These are phyloP conservation scores for Yponomeuta evonymella DNA, from an alignment of 2,888 invertebrate species.

Conservation along the genomic window DNA sequence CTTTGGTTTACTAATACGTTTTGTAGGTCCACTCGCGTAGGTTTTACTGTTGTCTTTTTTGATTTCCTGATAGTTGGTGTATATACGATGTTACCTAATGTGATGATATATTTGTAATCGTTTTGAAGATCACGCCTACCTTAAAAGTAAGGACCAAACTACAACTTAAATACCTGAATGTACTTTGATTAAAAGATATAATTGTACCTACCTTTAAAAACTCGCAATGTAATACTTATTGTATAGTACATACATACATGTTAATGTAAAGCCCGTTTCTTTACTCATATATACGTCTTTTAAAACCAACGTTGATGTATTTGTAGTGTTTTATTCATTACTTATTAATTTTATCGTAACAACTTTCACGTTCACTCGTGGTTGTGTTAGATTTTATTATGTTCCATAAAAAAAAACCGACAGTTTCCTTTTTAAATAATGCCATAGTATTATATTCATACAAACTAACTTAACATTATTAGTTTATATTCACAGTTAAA, in stretches of 20 bases:
- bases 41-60: conserved; percentile 53
- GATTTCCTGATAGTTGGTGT: conserved; percentile 23
- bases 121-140: background rate
- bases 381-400: conserved; percentile 49
- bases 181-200: background rate
- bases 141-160: background rate
- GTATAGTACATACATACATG: background rate
- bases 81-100: background rate
- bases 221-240: conserved; percentile 9
- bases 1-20: conserved; percentile 19
- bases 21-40: conserved; percentile 28
- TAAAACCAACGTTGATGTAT: conserved; percentile 5
- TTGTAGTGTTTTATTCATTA: background rate
- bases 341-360: conserved; percentile 6
- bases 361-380: conserved; percentile 58
- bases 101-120: conserved; percentile 23
- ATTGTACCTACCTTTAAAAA: conserved; percentile 8
- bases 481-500: background rate
- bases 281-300: background rate
- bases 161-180: background rate
- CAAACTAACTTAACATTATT: too few relatives aligned
- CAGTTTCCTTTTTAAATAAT: conserved; percentile 1
- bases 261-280: background rate
- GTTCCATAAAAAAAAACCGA: conserved; percentile 1
- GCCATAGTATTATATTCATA: conserved; percentile 5